A percentile compares a stretch with the other conserved stretches of the same genome.
Evolutionary conservation across 2,888 invertebrate genomes (phyloP).

Genomic region (Prionchulus punctatus): DNA sequence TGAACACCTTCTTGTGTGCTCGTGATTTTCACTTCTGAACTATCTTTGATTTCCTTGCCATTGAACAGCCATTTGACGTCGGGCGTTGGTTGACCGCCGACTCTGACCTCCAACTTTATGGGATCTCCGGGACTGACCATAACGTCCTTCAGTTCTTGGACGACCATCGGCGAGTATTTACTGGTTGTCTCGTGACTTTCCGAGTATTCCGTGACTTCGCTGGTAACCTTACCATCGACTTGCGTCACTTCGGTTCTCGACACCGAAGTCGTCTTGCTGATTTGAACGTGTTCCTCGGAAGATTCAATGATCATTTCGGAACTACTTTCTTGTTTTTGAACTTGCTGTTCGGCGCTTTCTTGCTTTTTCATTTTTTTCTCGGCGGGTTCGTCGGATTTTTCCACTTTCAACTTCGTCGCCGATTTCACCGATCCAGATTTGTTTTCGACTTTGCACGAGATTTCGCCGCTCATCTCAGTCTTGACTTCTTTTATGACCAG

Average conservation of each 20-base stretch:
- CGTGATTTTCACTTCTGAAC: slow-evolving; percentile 15
- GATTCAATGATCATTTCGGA: not conserved
- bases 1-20: slow-evolving; percentile 1
- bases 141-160: not conserved
- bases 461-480: slow-evolving; percentile 20
- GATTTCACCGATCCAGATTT: slow-evolving; percentile 28
- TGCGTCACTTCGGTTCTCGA: not conserved
- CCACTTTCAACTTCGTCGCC: not conserved
- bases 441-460: slow-evolving; percentile 30
- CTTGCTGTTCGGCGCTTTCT: not conserved
- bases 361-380: not conserved
- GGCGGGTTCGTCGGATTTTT: not conserved
- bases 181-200: not conserved
- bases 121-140: not conserved
- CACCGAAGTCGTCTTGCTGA: not conserved
- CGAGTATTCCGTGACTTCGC: not conserved
- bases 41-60: slow-evolving; percentile 17
- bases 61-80: slow-evolving; percentile 21
- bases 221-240: not conserved
- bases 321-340: not conserved
- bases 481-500: slow-evolving; percentile 49
- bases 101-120: not conserved
- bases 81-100: not conserved
- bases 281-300: not conserved
- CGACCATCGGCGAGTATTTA: not conserved